Evolutionary conservation across 2,888 invertebrate species (phyloP).

Genomic region (Cheilosia vernalis): DNA sequence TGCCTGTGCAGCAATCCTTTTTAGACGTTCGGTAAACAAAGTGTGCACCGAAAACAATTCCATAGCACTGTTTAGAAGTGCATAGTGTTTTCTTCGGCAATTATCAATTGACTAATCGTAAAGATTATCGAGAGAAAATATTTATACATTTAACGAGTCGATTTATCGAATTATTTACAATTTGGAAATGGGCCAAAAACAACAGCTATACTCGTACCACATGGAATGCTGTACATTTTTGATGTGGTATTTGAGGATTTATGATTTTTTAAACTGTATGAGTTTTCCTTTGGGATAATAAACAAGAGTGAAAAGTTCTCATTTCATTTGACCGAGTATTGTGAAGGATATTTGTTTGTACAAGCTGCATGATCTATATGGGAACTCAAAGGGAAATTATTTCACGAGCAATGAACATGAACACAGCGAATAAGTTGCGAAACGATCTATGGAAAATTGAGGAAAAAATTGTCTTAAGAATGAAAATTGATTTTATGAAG

Average conservation of each 20-base stretch:
- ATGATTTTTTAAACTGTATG: slow-evolving; percentile 64
- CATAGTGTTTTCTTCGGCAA: slow-evolving; percentile 27
- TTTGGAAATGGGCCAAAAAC: slow-evolving; percentile 53
- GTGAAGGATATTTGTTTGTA: slow-evolving; percentile 56
- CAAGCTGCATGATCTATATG: slow-evolving; percentile 45
- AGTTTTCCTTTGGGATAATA: slow-evolving; percentile 58
- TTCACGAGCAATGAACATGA: slow-evolving; percentile 34
- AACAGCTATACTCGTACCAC: slow-evolving; percentile 46
- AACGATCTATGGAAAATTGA: neutral
- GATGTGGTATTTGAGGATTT: slow-evolving; percentile 69
- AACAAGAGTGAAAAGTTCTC: slow-evolving; percentile 41
- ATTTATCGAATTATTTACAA: slow-evolving; percentile 56
- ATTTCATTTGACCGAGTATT: slow-evolving; percentile 18
- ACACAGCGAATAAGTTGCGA: slow-evolving; percentile 4
- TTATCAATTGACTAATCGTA: slow-evolving; percentile 54
- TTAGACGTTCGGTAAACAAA: neutral
- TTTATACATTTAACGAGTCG: slow-evolving; percentile 68
- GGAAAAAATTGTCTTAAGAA: no score
- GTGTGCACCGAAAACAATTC: neutral
- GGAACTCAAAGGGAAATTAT: slow-evolving; percentile 46
- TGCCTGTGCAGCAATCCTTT: neutral
- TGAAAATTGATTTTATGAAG: no score
- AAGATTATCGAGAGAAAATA: slow-evolving; percentile 57
- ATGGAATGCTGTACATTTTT: slow-evolving; percentile 54
- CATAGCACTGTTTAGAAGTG: neutral